Evolutionary conservation across 1,140 invertebrate species (phyloP).

Genomic region (Papilio xuthus): DNA sequence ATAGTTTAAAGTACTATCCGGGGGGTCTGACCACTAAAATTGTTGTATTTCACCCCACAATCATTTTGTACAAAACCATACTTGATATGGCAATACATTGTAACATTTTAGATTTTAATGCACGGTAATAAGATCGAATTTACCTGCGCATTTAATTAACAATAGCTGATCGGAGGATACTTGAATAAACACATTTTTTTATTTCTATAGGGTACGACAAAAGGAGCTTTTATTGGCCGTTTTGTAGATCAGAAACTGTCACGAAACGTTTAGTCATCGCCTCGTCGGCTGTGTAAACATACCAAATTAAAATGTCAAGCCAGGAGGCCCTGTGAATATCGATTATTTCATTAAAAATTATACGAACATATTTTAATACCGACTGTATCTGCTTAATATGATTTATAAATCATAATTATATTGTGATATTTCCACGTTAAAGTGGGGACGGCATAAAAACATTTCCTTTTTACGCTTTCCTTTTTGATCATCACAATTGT

Average conservation of each 20-base stretch:
- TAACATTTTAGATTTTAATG: conserved; percentile 39
- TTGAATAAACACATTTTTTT: conserved; percentile 63
- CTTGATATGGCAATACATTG: conserved; percentile 6
- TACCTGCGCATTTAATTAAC: conserved; percentile 27
- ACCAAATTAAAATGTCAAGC: conserved; percentile 54
- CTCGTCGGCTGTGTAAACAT: conserved; percentile 74
- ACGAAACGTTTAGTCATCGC: conserved; percentile 70
- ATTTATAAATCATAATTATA: not conserved
- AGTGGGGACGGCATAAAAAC: too few species aligned
- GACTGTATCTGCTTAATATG: conserved; percentile 49
- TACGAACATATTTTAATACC: conserved; percentile 40
- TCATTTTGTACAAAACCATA: conserved; percentile 47
- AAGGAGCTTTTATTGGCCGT: conserved; percentile 73
- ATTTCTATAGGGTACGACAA: conserved; percentile 70
- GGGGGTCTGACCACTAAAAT: conserved; percentile 56
- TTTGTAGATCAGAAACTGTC: conserved; percentile 74
- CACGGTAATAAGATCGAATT: conserved; percentile 33
- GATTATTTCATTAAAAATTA: conserved; percentile 30
- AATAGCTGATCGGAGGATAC: conserved; percentile 43
- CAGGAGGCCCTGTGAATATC: conserved; percentile 37
- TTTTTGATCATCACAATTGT: too few species aligned
- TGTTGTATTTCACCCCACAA: conserved; percentile 52
- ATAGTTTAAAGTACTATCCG: conserved; percentile 40
- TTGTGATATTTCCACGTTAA: not conserved
- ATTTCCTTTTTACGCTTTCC: too few species aligned